phyloP scores from a whole-genome alignment of 2,113 vertebrate genomes.

The Cyanistes caeruleus region DNA sequence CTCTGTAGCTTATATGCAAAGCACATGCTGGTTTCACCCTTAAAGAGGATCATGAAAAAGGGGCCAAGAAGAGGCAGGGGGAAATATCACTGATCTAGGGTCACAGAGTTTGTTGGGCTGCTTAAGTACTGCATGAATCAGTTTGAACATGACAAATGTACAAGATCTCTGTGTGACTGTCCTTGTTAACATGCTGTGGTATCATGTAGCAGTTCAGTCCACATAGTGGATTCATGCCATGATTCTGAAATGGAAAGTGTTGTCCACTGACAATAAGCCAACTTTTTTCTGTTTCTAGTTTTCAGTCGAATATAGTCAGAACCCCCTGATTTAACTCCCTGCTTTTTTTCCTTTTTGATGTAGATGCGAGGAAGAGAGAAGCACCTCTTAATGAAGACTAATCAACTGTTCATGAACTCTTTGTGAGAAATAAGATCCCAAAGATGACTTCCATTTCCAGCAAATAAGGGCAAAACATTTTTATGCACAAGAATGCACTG shows the following conservation, averaged over 20 bases:
- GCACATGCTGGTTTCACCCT: not conserved
- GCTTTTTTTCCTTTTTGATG: not conserved
- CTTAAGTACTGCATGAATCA: not conserved
- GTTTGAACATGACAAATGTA: not conserved
- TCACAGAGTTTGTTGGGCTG: not conserved
- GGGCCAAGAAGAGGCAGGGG: rapidly evolving
- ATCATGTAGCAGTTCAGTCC: not conserved
- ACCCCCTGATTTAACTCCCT: not conserved
- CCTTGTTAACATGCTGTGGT: not conserved
- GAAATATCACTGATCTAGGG: not conserved
- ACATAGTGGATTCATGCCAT: not conserved
- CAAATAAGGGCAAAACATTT: constrained; percentile 7
- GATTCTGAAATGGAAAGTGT: not conserved
- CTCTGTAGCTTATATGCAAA: not conserved
- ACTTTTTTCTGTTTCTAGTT: not conserved
- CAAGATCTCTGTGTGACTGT: not conserved
- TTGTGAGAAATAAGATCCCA: constrained; percentile 65
- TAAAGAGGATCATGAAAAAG: not conserved
- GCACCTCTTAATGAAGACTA: constrained; percentile 73
- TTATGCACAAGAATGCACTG: not conserved
- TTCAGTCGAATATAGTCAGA: not conserved
- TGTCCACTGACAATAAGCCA: not conserved
- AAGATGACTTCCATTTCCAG: constrained; percentile 69
- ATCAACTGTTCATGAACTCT: constrained; percentile 33
- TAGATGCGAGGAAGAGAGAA: constrained; percentile 75